These are phyloP conservation scores for Ciconia maguari DNA, from an alignment of 2,113 vertebrate genomes.

Conservation along the genomic window DNA sequence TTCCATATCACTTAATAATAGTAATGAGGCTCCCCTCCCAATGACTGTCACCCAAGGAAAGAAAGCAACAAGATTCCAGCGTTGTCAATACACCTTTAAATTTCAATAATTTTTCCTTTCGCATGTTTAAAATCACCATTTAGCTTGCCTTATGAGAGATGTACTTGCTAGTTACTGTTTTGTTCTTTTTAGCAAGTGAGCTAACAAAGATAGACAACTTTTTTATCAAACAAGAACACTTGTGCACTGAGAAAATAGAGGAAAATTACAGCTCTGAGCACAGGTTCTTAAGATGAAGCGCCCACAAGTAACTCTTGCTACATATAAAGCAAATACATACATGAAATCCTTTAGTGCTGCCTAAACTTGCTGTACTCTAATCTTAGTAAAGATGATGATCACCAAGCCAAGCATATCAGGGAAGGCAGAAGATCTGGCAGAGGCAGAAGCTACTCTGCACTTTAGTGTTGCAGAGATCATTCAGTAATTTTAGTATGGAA, in stretches of 20 bases:
- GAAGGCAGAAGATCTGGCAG: neutral
- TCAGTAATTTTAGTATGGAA: neutral
- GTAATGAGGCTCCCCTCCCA: neutral
- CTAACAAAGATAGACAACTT: neutral
- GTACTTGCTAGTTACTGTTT: neutral
- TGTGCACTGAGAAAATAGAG: neutral
- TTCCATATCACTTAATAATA: neutral
- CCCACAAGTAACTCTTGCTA: neutral
- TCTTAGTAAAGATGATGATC: neutral
- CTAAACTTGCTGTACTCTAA: neutral
- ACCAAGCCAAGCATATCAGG: neutral
- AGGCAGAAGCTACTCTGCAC: neutral
- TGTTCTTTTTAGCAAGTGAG: neutral
- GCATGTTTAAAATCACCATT: neutral
- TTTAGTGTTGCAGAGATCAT: neutral
- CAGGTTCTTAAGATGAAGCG: neutral
- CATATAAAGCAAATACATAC: neutral
- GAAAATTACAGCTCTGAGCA: neutral
- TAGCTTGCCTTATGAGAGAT: neutral
- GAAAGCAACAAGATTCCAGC: neutral
- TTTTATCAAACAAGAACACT: neutral
- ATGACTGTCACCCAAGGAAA: neutral
- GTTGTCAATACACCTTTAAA: neutral
- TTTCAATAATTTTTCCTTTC: neutral
- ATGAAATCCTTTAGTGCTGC: neutral